Conservation (phyloP, 2,888 invertebrate genomes). For the Trimorus sp. region DNA sequence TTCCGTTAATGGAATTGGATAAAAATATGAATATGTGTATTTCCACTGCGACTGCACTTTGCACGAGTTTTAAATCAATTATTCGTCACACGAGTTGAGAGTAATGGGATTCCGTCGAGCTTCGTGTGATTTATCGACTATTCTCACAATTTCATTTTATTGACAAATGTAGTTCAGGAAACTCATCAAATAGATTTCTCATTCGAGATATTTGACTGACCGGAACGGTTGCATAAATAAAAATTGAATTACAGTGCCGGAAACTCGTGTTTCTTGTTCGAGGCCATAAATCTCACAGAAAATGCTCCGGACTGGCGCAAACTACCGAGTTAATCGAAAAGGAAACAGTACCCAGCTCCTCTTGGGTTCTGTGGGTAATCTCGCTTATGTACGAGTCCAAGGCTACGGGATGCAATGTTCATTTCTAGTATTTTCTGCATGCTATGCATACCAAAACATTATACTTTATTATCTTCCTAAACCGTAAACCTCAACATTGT, state of each 20-base stretch:
- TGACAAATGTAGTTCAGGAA: constrained; percentile 34
- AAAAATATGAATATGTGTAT: no score
- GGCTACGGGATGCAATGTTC: constrained; percentile 50
- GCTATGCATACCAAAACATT: constrained; percentile 29
- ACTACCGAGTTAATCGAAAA: constrained; percentile 64
- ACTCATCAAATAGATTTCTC: constrained; percentile 22
- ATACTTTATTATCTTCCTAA: constrained; percentile 53
- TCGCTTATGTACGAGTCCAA: constrained; percentile 38
- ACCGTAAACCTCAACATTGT: not conserved
- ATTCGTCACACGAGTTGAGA: no score
- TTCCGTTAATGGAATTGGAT: no score
- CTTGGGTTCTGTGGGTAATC: constrained; percentile 46
- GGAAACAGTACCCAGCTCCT: constrained; percentile 58
- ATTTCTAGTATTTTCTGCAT: constrained; percentile 56
- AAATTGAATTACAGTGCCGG: constrained; percentile 55
- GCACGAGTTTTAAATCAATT: no score
- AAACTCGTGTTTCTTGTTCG: constrained; percentile 67
- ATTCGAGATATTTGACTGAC: constrained; percentile 4
- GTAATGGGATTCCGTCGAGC: no score
- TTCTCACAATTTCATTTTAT: constrained; percentile 4
- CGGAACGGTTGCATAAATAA: constrained; percentile 44
- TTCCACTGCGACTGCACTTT: no score
- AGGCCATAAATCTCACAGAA: constrained; percentile 66
- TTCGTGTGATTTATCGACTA: not conserved
- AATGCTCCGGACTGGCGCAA: constrained; percentile 44